Evolutionary conservation across 2,797 vertebrate genomes (phyloP).

Genomic region (Anisognathus igniventris): DNA sequence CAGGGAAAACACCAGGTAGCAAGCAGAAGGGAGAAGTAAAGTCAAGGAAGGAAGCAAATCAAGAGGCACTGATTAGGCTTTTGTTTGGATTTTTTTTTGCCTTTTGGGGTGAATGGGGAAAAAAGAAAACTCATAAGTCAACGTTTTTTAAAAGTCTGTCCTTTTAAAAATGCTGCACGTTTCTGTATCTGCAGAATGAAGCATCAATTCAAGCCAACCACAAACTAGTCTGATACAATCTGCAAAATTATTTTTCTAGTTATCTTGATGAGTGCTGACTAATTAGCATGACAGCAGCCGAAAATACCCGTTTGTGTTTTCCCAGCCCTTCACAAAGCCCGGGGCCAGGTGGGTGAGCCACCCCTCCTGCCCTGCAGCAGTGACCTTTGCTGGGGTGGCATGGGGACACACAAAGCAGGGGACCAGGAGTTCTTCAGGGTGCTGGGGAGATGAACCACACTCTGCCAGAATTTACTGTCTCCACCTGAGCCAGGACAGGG

Average conservation of each 20-base stretch:
- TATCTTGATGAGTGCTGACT: not conserved
- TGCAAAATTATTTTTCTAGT: not conserved
- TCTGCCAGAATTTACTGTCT: not conserved
- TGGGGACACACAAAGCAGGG: not conserved
- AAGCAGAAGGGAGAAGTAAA: not conserved
- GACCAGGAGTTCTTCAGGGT: not conserved
- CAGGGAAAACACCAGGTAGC: not conserved
- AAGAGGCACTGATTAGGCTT: not conserved
- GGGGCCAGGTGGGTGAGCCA: not conserved
- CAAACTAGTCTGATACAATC: not conserved
- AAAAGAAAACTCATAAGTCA: not conserved
- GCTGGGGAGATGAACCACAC: not conserved
- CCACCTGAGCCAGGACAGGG: not conserved
- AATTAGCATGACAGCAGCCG: not conserved
- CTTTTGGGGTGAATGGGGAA: not conserved
- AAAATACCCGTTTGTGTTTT: not conserved
- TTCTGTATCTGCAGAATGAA: not conserved
- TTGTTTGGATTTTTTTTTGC: not conserved
- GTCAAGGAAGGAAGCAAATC: not conserved
- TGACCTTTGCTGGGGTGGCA: fast-evolving
- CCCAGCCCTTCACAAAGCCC: not conserved
- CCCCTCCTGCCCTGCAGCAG: not conserved
- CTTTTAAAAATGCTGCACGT: not conserved
- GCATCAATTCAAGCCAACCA: not conserved
- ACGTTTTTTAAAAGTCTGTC: not conserved